Conservation (phyloP, 2,888 invertebrate genomes). For the Lasioglossum lativentre region DNA sequence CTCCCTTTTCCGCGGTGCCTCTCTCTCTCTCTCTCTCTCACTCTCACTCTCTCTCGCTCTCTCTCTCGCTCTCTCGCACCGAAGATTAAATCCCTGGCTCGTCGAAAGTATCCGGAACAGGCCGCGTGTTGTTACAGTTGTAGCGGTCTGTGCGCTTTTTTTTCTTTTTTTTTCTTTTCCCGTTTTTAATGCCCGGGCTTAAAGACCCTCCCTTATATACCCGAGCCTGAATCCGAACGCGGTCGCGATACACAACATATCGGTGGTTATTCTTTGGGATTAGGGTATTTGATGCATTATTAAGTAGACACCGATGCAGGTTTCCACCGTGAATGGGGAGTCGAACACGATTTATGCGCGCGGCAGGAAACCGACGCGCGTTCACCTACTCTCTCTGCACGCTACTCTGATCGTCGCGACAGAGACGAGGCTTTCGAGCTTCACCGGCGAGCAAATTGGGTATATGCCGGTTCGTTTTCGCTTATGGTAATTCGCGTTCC, state of each 20-base stretch:
- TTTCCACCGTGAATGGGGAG: constrained; percentile 61
- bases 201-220: constrained; percentile 52
- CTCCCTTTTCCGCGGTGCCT: constrained; percentile 32
- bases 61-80: background rate
- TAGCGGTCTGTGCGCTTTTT: constrained; percentile 77
- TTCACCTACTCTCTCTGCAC: background rate
- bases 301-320: constrained; percentile 80
- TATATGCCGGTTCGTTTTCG: background rate
- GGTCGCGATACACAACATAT: constrained; percentile 64
- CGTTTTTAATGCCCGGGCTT: constrained; percentile 58
- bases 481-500: background rate
- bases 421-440: background rate
- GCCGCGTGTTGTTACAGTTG: constrained; percentile 74
- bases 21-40: constrained; percentile 14
- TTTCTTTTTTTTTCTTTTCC: constrained; percentile 39
- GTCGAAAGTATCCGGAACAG: constrained; percentile 56
- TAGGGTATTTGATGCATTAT: constrained; percentile 79
- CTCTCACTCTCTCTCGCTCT: constrained; percentile 20
- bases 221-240: constrained; percentile 43
- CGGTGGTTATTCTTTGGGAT: constrained; percentile 81
- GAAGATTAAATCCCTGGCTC: constrained; percentile 67
- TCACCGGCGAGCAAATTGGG: background rate
- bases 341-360: constrained; percentile 57
- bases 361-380: constrained; percentile 38
- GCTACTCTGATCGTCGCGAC: constrained; percentile 11